phyloP scores from a whole-genome alignment of 2,888 invertebrate species.

The Agriotes lineatus region DNA sequence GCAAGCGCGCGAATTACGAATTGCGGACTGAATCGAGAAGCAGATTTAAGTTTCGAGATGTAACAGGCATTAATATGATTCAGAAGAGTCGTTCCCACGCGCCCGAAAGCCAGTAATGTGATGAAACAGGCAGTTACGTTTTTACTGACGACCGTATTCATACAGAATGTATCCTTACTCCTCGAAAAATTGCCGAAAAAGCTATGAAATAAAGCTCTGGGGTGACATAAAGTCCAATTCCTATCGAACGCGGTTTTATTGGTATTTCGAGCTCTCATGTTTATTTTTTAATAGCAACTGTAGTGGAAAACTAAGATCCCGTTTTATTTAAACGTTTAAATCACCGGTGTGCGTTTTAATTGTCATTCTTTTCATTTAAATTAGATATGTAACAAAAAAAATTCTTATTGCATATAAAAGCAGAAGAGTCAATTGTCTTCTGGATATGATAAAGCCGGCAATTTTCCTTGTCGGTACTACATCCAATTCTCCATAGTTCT shows the following conservation, averaged over 20 bases:
- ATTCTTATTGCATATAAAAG: no score
- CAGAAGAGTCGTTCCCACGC: slow-evolving; percentile 32
- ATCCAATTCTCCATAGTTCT: no score
- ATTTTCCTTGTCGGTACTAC: no score
- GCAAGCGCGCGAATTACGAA: slow-evolving; percentile 27
- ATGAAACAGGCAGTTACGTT: slow-evolving; percentile 56
- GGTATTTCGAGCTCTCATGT: background rate
- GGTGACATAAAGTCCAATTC: slow-evolving; percentile 46
- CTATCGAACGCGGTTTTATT: slow-evolving; percentile 36
- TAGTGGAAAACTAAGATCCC: background rate
- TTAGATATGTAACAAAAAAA: no score
- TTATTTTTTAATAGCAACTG: slow-evolving; percentile 6
- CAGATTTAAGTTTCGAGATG: slow-evolving; percentile 11
- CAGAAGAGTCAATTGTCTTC: no score
- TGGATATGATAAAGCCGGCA: no score
- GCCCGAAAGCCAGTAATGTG: slow-evolving; percentile 34
- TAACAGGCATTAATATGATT: slow-evolving; percentile 36
- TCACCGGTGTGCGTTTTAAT: no score
- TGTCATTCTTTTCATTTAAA: no score
- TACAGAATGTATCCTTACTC: slow-evolving; percentile 55
- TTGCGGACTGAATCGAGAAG: background rate
- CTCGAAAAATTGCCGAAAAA: slow-evolving; percentile 56
- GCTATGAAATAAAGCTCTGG: slow-evolving; percentile 54
- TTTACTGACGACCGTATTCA: slow-evolving; percentile 56
- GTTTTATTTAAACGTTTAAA: no score